Conservation (phyloP, 2,888 invertebrate species). For the Aplocera efformata region DNA sequence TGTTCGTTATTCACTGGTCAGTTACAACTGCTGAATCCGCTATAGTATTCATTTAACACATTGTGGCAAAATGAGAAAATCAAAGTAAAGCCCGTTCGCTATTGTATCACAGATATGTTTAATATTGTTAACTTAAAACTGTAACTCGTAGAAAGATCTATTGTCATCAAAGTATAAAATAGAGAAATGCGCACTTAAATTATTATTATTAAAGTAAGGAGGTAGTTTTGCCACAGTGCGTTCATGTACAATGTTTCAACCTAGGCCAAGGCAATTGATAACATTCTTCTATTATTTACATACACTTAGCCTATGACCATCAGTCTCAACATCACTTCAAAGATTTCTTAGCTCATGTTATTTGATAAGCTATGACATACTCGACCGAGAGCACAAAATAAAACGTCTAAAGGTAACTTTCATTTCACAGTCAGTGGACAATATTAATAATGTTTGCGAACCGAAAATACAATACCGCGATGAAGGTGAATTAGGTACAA, state of each 20-base stretch:
- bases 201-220: conserved; percentile 43
- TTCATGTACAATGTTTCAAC: conserved; percentile 63
- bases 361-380: conserved; percentile 64
- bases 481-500: conserved; percentile 57
- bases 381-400: conserved; percentile 66
- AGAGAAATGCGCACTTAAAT: conserved; percentile 32
- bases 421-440: conserved; percentile 70
- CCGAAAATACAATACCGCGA: conserved; percentile 55
- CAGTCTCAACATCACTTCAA: conserved; percentile 75
- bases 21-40: conserved; percentile 57
- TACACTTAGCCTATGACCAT: conserved; percentile 77
- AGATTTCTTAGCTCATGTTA: conserved; percentile 68
- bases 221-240: conserved; percentile 71
- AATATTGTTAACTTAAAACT: conserved; percentile 61
- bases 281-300: conserved; percentile 80
- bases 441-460: conserved; percentile 49
- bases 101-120: conserved; percentile 77
- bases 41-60: conserved; percentile 48
- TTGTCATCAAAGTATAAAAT: conserved; percentile 46
- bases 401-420: conserved; percentile 73
- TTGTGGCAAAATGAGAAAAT: conserved; percentile 63
- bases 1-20: conserved; percentile 60
- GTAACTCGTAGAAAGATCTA: conserved; percentile 37
- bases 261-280: conserved; percentile 75
- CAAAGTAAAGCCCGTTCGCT: conserved; percentile 58